Evolutionary conservation across 2,113 vertebrate genomes (phyloP).

Genomic region (Diadophis punctatus): DNA sequence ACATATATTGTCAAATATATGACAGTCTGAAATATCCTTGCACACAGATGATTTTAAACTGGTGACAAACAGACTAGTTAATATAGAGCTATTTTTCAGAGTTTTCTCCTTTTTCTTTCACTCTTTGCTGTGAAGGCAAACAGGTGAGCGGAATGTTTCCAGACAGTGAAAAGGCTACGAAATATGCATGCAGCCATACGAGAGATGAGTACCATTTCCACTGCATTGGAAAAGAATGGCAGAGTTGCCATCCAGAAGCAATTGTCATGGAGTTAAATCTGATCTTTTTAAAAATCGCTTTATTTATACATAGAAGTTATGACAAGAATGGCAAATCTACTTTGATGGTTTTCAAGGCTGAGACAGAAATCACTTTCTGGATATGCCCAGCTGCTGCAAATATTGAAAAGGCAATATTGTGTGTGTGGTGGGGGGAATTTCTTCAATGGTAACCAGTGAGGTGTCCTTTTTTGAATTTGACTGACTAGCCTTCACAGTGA

Average conservation of each 20-base stretch:
- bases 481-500: not conserved
- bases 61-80: not conserved
- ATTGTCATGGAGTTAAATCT: not conserved
- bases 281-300: not conserved
- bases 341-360: not conserved
- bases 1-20: too few species aligned
- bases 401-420: not conserved
- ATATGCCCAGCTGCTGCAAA: not conserved
- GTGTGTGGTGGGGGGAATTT: not conserved
- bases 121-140: not conserved
- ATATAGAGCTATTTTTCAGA: not conserved
- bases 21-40: too few species aligned
- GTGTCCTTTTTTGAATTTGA: not conserved
- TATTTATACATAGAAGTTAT: not conserved
- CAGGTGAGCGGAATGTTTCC: not conserved
- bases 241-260: not conserved
- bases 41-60: too few species aligned
- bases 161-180: not conserved
- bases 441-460: not conserved
- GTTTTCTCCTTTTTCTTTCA: not conserved
- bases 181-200: not conserved
- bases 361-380: not conserved
- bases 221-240: not conserved
- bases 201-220: not conserved
- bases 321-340: not conserved